Evolutionary conservation across 2,113 vertebrate species (phyloP), one percentile per base, ranked within the genome.

Genomic region (Sorex fumeus): DNA sequence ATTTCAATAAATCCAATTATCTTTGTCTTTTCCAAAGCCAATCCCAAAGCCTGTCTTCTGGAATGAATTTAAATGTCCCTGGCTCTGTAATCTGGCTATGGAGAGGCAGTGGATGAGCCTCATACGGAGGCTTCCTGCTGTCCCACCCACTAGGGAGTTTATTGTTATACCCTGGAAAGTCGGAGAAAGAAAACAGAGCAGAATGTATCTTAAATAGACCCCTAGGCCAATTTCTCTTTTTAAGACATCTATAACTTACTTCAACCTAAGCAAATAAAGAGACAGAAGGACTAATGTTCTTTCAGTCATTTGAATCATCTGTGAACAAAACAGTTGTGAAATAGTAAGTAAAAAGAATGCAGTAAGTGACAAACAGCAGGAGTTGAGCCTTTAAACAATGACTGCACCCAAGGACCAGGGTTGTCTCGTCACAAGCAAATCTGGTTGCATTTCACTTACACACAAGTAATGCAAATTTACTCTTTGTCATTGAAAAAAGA

Each of bases 271-370:
- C 81, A 86, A 93, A 92, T 36, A 95, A 82, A 30, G 7, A 94
- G 45, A 70, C 83, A 74, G 84, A 75, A 91, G 40, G 47, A 72
- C 34, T 76, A 43, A 91, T 62, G 40, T 83, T 85, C 88, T 71
- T 36, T 67, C 34, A 87, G 60, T 88, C 74, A 53, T 71, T 69
- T 88, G 77, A 85, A 78, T 95, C 79, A 95, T 76, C 85, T 82
- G 71, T 79, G 82, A 95, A 53, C 78, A 93, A 82, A 90, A 43
- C 18, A 67, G 27, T 36, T 84, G 30, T 36, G 72, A 87, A 72
- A 67, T 21, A 47, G 74, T 45, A 76, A 91, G 86, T 80, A 64
- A 89, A 21, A 60, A 76, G 82, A 62, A 79, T 2, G 2, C 53
- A 60, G 34, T 82, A 88, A 88, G 28, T 50, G 70, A 47, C 0